Percentiles rank a stretch among this genome's conserved stretches.
phyloP scores from a whole-genome alignment of 2,888 invertebrate species.

The Drosophila putrida region DNA sequence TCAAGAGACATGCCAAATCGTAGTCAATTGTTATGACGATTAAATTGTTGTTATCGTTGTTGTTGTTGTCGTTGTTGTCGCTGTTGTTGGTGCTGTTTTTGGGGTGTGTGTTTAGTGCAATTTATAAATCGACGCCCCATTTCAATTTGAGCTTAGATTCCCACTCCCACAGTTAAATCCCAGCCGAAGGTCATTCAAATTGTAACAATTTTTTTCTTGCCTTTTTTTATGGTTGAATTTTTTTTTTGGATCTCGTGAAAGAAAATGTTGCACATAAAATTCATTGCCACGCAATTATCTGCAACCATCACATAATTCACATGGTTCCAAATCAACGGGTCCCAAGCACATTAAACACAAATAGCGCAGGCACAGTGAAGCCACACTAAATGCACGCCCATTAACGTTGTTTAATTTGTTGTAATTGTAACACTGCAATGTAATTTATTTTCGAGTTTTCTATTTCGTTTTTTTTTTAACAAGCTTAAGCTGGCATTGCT shows the following conservation, averaged over 20 bases:
- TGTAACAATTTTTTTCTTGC: constrained; percentile 45
- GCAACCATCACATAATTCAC: constrained; percentile 59
- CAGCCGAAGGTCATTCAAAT: constrained; percentile 51
- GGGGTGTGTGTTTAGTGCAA: constrained; percentile 53
- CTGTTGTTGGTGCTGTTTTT: constrained; percentile 19
- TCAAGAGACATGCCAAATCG: constrained; percentile 57
- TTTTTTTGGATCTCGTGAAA: constrained; percentile 27
- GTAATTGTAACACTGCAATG: constrained; percentile 68
- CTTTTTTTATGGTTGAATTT: not conserved
- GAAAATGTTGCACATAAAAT: constrained; percentile 67
- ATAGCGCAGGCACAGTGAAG: constrained; percentile 15
- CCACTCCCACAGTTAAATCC: constrained; percentile 30
- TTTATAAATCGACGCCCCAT: constrained; percentile 48
- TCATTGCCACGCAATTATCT: constrained; percentile 76
- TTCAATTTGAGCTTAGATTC: constrained; percentile 27
- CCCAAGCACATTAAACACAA: constrained; percentile 47
- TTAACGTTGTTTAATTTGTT: constrained; percentile 67
- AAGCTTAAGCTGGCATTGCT: constrained; percentile 37
- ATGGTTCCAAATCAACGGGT: constrained; percentile 65
- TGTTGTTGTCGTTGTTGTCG: not conserved
- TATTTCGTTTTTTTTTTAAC: constrained; percentile 21
- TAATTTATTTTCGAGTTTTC: constrained; percentile 61
- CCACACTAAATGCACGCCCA: constrained; percentile 65
- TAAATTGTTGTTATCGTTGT: constrained; percentile 22
- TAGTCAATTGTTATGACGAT: constrained; percentile 32